Conservation (phyloP, 1,140 invertebrate genomes). For the honey bee (Apis mellifera) region DNA sequence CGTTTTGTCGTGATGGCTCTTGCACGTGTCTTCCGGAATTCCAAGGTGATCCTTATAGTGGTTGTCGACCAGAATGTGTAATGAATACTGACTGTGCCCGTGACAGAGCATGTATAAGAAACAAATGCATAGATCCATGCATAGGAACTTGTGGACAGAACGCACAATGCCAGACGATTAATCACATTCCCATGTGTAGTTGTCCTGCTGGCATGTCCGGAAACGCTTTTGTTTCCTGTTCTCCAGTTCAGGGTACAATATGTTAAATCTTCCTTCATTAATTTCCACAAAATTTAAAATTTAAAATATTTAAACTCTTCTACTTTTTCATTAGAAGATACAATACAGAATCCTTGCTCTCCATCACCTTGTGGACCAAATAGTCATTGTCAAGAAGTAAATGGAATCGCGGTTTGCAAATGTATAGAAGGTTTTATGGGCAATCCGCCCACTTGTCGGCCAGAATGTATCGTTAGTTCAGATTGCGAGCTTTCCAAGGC, state of each 20-base stretch:
- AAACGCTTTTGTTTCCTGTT: conserved; percentile 86
- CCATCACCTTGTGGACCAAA: conserved; percentile 88
- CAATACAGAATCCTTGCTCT: conserved; percentile 1
- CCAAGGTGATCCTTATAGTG: conserved; percentile 85
- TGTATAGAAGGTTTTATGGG: conserved; percentile 89
- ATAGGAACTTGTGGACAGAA: conserved; percentile 86
- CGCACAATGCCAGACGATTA: conserved; percentile 86
- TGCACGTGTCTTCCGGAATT: conserved; percentile 80
- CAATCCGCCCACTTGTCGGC: conserved; percentile 87
- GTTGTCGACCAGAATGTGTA: conserved; percentile 88
- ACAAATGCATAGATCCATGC: conserved; percentile 84
- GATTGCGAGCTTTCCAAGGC: conserved; percentile 86
- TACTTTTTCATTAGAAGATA: background rate
- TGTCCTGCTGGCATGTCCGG: conserved; percentile 86
- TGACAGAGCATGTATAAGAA: conserved; percentile 84
- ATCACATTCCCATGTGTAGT: conserved; percentile 87
- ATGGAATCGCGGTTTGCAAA: conserved; percentile 86
- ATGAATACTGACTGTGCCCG: conserved; percentile 86
- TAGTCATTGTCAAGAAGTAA: conserved; percentile 86
- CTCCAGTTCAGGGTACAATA: conserved; percentile 74
- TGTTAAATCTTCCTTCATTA: too few relatives aligned
- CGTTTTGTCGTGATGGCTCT: conserved; percentile 80
- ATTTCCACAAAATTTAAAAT: too few relatives aligned
- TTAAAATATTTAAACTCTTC: background rate
- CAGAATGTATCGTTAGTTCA: conserved; percentile 89